These are phyloP conservation scores for Anthopleura xanthogrammica DNA, from an alignment of 92 coral and sea anemone genomes.

Conservation along the genomic window DNA sequence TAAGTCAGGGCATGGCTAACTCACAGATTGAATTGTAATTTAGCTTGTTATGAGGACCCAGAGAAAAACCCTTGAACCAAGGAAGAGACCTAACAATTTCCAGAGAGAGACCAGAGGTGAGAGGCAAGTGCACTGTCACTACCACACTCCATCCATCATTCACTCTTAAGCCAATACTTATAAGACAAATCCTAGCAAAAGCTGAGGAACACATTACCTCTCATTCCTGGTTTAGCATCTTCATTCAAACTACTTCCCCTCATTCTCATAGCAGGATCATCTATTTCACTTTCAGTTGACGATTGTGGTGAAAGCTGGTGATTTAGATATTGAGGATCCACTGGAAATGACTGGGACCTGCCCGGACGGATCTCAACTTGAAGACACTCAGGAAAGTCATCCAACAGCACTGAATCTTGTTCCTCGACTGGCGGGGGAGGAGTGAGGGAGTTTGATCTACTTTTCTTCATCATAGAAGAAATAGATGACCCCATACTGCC, in stretches of 20 bases:
- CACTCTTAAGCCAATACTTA: too few relatives aligned
- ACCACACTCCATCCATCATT: too few relatives aligned
- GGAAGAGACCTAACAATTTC: too few relatives aligned
- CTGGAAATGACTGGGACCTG: slow-evolving; percentile 99
- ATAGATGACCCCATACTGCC: slow-evolving; percentile 43
- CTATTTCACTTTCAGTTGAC: slow-evolving; percentile 91
- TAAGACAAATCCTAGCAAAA: too few relatives aligned
- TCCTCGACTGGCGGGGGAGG: slow-evolving; percentile 82
- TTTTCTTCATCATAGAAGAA: slow-evolving; percentile 51
- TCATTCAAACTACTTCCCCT: slow-evolving; percentile 80
- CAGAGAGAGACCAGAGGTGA: background rate
- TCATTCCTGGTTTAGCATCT: slow-evolving; percentile 95
- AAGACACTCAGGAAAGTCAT: slow-evolving; percentile 50
- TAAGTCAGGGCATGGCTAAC: too few relatives aligned
- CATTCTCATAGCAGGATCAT: slow-evolving; percentile 54
- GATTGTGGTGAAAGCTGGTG: slow-evolving; percentile 96
- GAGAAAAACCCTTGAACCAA: too few relatives aligned
- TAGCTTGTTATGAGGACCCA: too few relatives aligned
- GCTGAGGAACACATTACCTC: slow-evolving; percentile 43
- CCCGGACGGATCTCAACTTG: slow-evolving; percentile 92
- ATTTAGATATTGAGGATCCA: slow-evolving; percentile 84
- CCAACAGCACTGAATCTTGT: slow-evolving; percentile 79
- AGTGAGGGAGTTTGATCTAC: slow-evolving; percentile 79
- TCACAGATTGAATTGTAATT: too few relatives aligned
- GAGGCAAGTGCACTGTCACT: background rate